Evolutionary conservation across 2,797 vertebrate species (phyloP).

Genomic region (Craterocephalus amniculus): DNA sequence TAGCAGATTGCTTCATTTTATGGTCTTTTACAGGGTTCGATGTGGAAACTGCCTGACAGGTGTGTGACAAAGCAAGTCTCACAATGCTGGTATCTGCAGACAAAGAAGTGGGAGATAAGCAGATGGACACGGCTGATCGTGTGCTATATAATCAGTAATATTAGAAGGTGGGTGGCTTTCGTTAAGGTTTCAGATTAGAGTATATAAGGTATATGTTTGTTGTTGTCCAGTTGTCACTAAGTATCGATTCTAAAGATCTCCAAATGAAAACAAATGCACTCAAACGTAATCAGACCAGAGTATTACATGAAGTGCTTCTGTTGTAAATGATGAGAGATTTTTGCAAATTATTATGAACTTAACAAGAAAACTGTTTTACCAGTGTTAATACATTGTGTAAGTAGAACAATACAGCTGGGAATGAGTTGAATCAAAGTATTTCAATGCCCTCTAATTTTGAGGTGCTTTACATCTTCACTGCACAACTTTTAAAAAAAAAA

Average conservation of each 20-base stretch:
- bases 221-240: background rate
- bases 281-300: background rate
- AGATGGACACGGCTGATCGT: background rate
- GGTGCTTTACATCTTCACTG: too few relatives aligned
- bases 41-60: conserved; percentile 4
- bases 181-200: too few relatives aligned
- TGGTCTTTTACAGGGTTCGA: conserved; percentile 6
- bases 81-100: background rate
- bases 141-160: background rate
- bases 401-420: conserved; percentile 3
- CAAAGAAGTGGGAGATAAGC: background rate
- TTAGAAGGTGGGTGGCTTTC: background rate
- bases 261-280: background rate
- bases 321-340: too few relatives aligned
- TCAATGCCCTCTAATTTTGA: background rate
- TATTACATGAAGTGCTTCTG: too few relatives aligned
- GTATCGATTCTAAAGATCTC: background rate
- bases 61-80: background rate
- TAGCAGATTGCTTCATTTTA: conserved; percentile 13
- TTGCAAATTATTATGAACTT: background rate
- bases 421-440: background rate
- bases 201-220: too few relatives aligned
- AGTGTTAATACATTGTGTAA: conserved; percentile 37
- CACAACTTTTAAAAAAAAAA: too few relatives aligned
- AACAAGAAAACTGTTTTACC: conserved; percentile 21